These are phyloP conservation scores for Parazoanthus swiftii DNA, from an alignment of 92 coral and sea anemone genomes.

Conservation along the genomic window DNA sequence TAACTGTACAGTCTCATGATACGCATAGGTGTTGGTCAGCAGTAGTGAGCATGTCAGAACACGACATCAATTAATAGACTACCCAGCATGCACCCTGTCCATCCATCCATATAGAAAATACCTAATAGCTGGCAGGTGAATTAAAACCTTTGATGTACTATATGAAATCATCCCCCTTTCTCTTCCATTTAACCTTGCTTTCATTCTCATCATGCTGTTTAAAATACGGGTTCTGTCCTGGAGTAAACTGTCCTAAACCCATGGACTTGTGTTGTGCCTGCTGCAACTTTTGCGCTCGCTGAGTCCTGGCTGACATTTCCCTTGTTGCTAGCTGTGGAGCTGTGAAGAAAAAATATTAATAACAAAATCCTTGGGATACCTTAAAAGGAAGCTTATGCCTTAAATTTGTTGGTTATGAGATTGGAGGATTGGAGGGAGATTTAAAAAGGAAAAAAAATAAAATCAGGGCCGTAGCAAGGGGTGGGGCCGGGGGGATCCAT, in stretches of 20 bases:
- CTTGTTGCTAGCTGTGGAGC: conserved; percentile 78
- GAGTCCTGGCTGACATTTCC: conserved; percentile 91
- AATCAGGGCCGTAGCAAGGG: no score
- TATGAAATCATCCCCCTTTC: conserved; percentile 42
- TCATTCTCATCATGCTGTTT: conserved; percentile 43
- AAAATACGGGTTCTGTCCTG: conserved; percentile 44
- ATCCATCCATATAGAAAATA: no score
- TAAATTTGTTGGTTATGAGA: no score
- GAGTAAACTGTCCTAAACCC: conserved; percentile 76
- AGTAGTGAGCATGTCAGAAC: no score
- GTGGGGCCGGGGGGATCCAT: no score
- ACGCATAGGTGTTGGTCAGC: no score
- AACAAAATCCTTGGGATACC: not conserved
- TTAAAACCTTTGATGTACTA: not conserved
- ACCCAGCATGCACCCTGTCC: no score
- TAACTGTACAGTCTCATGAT: no score
- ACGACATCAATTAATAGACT: no score
- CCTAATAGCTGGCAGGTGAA: not conserved
- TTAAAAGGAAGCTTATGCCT: no score
- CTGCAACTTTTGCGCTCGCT: conserved; percentile 70
- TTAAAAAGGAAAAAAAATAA: no score
- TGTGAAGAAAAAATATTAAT: conserved; percentile 21
- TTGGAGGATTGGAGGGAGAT: no score
- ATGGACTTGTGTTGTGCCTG: conserved; percentile 78
- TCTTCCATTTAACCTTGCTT: conserved; percentile 51